A percentile compares a stretch with the other conserved stretches of the same genome.
Conservation (phyloP, 2,797 vertebrate genomes). For the Parauchenoglanis ngamensis region DNA sequence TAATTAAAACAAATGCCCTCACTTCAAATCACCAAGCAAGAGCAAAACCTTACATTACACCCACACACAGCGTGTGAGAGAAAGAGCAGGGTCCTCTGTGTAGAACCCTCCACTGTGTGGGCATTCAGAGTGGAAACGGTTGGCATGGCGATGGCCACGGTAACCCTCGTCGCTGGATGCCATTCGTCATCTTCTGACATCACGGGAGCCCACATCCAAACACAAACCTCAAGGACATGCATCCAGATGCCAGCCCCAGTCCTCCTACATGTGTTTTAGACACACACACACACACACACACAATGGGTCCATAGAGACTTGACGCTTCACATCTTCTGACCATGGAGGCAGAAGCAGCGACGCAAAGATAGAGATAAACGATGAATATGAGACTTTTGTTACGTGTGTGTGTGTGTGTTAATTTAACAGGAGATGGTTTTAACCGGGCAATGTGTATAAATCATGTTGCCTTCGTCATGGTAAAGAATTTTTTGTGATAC, state of each 20-base stretch:
- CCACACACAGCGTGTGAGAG: background rate
- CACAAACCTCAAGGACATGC: constrained; percentile 24
- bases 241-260: background rate
- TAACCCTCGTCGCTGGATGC: constrained; percentile 31
- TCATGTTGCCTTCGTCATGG: background rate
- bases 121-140: constrained; percentile 33
- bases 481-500: background rate
- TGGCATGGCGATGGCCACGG: constrained; percentile 38
- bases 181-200: constrained; percentile 47
- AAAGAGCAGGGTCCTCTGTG: constrained; percentile 10
- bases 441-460: background rate
- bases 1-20: constrained; percentile 1
- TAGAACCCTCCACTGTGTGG: constrained; percentile 32
- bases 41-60: background rate
- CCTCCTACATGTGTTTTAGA: background rate
- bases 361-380: background rate
- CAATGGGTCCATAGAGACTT: constrained; percentile 9
- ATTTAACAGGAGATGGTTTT: background rate
- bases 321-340: background rate
- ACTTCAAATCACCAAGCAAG: background rate
- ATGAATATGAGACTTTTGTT: background rate
- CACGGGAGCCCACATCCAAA: constrained; percentile 37
- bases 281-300: constrained; percentile 25
- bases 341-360: background rate
- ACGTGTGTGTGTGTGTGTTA: constrained; percentile 5